Evolutionary conservation across 1,140 invertebrate genomes (phyloP), one percentile per base, ranked within the genome.

Genomic region (Ganaspis sp.): DNA sequence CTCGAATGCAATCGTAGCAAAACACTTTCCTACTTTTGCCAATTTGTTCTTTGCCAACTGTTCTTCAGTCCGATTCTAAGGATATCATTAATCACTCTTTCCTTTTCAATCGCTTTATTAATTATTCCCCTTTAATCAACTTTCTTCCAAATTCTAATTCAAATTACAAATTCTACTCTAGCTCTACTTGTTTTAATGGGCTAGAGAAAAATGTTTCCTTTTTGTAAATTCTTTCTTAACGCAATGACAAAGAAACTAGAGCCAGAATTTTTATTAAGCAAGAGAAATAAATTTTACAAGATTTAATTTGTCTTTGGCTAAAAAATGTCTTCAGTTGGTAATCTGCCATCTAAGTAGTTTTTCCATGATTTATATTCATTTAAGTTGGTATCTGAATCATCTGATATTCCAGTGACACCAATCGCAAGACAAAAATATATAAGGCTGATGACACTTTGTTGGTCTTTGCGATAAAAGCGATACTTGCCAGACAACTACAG

Each of bases 391-490:
- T 49, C 23, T 64, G 58, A 64, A 29, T 64, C 4, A 64, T 64
- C 58, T 29, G 6, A 64, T 29, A 64, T 64, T 64, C 15, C 58
- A 64, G 23, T 64, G 58, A 64, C 23, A 64, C 15, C 58, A n/a
- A 64, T 64, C 12, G 29, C 23, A 6, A 12, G 23, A 29, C 58
- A 64, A 64, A 64, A 64, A 34, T 64, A 29, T n/a, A 29, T 26
- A 64, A 64, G 58, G 58, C 58, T 64, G 58, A 64, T 64, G 58
- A 64, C 58, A 64, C 58, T 64, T 64, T 64, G 15, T 64, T 64
- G 29, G 58, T 29, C 23, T 64, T 64, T 29, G 58, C 12, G 58
- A 64, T 64, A 64, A 49, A 64, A 64, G 23, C 58, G 12, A 29
- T 64, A 64, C 26, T 64, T 34, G 58, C 58, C 58, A 64, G 26